phyloP scores from a whole-genome alignment of 2,888 invertebrate species.

The Norana najaformis region DNA sequence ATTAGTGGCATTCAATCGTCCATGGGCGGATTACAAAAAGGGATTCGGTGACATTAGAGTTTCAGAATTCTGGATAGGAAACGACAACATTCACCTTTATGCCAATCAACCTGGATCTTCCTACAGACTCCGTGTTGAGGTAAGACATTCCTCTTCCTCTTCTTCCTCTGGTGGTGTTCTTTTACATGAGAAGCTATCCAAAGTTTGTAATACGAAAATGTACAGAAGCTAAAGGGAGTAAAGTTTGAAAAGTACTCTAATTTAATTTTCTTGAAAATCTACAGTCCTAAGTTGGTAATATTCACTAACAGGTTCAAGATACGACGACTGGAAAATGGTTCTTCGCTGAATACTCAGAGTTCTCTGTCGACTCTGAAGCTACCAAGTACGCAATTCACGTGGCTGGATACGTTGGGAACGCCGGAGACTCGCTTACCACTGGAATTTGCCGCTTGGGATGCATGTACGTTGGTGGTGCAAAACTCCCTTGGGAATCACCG shows the following conservation, averaged over 20 bases:
- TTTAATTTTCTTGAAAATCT: too few relatives aligned
- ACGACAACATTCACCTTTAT: neutral
- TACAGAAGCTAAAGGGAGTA: too few relatives aligned
- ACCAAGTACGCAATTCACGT: neutral
- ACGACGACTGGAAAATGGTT: neutral
- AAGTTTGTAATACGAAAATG: neutral
- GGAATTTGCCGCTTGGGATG: neutral
- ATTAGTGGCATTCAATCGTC: neutral
- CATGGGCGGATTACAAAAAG: neutral
- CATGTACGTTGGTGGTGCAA: neutral
- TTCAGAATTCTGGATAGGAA: neutral
- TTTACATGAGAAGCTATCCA: neutral
- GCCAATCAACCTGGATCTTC: neutral
- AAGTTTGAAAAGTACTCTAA: too few relatives aligned
- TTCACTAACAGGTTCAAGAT: too few relatives aligned
- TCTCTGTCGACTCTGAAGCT: conserved; percentile 22
- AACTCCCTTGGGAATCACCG: too few relatives aligned
- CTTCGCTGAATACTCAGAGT: conserved; percentile 29
- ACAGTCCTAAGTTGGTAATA: too few relatives aligned
- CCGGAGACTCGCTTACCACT: conserved; percentile 25
- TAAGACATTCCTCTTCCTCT: too few relatives aligned
- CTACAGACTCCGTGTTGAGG: neutral
- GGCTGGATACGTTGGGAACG: conserved; percentile 27
- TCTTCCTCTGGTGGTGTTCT: too few relatives aligned
- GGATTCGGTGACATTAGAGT: neutral